A percentile compares a stretch with the other conserved stretches of the same genome.
These are phyloP conservation scores for Chauna torquata DNA, from an alignment of 2,113 vertebrate species.

Conservation along the genomic window DNA sequence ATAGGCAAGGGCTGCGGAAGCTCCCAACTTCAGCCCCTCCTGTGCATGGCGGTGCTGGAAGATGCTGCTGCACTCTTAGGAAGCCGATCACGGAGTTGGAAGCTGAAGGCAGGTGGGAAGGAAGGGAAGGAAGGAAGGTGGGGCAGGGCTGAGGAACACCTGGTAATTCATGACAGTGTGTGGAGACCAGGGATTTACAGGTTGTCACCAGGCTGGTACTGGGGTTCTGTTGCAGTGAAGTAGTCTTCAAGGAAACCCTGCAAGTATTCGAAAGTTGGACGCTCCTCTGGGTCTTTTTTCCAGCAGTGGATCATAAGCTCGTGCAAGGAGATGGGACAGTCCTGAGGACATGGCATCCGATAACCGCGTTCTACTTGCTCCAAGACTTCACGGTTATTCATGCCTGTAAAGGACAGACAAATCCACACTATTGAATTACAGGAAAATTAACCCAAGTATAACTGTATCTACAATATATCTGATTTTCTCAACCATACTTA, in stretches of 20 bases:
- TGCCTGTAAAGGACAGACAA: constrained; percentile 78
- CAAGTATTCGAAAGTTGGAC: constrained; percentile 97
- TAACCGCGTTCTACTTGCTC: constrained; percentile 98
- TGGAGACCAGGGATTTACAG: constrained; percentile 78
- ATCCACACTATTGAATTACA: neutral
- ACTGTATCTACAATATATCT: fast-evolving
- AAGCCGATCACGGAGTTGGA: constrained; percentile 66
- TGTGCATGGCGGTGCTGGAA: constrained; percentile 73
- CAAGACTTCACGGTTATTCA: constrained; percentile 98
- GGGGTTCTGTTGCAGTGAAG: constrained; percentile 98
- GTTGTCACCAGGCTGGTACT: constrained; percentile 98
- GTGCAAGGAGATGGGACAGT: constrained; percentile 94
- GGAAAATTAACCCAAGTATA: neutral
- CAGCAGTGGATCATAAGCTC: constrained; percentile 99
- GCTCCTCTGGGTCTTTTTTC: constrained; percentile 97
- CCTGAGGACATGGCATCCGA: constrained; percentile 94
- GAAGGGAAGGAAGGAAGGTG: too few species aligned
- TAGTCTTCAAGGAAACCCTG: constrained; percentile 99
- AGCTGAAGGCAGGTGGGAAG: too few species aligned
- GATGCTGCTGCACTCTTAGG: constrained; percentile 61
- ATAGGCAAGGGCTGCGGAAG: constrained; percentile 74
- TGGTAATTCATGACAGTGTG: constrained; percentile 52
- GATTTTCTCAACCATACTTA: neutral
- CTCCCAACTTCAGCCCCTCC: constrained; percentile 76
- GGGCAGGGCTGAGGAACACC: constrained; percentile 48